Evolutionary conservation across 2,888 invertebrate species (phyloP).

Genomic region (Dolichomitus sp.): DNA sequence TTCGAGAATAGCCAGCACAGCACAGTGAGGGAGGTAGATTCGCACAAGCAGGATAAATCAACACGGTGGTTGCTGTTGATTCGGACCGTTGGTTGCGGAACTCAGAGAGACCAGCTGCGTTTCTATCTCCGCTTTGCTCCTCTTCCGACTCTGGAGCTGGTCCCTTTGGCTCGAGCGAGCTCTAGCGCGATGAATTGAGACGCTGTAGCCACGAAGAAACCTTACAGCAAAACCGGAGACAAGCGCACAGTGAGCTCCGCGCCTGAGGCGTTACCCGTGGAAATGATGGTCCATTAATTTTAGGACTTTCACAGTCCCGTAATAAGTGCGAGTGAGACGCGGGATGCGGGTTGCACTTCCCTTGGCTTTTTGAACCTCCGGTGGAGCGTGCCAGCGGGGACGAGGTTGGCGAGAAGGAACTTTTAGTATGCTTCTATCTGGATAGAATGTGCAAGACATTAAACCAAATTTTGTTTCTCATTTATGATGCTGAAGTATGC

Average conservation of each 20-base stretch:
- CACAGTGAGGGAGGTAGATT: constrained; percentile 20
- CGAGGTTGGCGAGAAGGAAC: constrained; percentile 9
- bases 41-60: constrained; percentile 59
- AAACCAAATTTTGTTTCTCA: not conserved
- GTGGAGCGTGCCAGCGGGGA: not conserved
- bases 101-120: constrained; percentile 53
- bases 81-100: constrained; percentile 53
- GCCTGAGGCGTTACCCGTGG: constrained; percentile 65
- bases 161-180: constrained; percentile 50
- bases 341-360: constrained; percentile 36
- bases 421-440: not conserved
- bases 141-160: constrained; percentile 13
- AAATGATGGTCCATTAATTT: constrained; percentile 69
- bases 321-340: constrained; percentile 57
- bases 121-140: constrained; percentile 23
- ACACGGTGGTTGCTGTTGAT: constrained; percentile 50
- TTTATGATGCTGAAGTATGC: no score
- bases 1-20: constrained; percentile 9
- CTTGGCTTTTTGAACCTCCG: constrained; percentile 36
- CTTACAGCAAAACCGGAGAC: constrained; percentile 41
- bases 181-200: constrained; percentile 47
- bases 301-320: constrained; percentile 61
- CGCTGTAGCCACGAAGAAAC: constrained; percentile 56
- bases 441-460: not conserved
- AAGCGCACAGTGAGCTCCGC: constrained; percentile 37